phyloP scores from a whole-genome alignment of 2,888 invertebrate species.

The Nowickia ferox region DNA sequence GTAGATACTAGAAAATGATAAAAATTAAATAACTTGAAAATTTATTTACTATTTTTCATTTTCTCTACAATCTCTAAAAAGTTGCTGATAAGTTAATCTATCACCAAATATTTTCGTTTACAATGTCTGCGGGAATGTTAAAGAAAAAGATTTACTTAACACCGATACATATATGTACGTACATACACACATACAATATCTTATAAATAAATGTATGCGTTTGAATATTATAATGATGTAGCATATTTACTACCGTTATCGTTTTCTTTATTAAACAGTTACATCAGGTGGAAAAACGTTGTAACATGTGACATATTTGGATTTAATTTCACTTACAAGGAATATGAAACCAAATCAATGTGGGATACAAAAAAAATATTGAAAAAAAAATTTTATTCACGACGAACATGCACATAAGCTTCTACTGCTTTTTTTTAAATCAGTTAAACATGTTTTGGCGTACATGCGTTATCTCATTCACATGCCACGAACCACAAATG shows the following conservation, averaged over 20 bases:
- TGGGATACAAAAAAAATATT: slow-evolving; percentile 52
- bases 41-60: too few species aligned
- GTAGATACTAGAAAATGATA: too few species aligned
- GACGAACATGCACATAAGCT: too few species aligned
- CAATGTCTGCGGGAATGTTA: too few species aligned
- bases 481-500: slow-evolving; percentile 41
- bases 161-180: too few species aligned
- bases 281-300: slow-evolving; percentile 63
- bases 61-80: too few species aligned
- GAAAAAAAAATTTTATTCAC: neutral
- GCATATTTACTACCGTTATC: neutral
- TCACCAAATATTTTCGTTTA: too few species aligned
- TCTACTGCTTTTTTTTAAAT: too few species aligned
- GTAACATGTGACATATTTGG: slow-evolving; percentile 66
- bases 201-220: neutral
- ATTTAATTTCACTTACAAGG: slow-evolving; percentile 58
- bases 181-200: neutral
- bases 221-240: slow-evolving; percentile 7
- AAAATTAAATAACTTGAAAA: too few species aligned
- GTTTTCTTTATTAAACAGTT: slow-evolving; percentile 53
- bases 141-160: neutral
- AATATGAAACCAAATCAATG: slow-evolving; percentile 35
- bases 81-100: too few species aligned
- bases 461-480: slow-evolving; percentile 58
- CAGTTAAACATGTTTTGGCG: neutral